Conservation (phyloP, 2,113 vertebrate genomes). For the Panurus biarmicus region DNA sequence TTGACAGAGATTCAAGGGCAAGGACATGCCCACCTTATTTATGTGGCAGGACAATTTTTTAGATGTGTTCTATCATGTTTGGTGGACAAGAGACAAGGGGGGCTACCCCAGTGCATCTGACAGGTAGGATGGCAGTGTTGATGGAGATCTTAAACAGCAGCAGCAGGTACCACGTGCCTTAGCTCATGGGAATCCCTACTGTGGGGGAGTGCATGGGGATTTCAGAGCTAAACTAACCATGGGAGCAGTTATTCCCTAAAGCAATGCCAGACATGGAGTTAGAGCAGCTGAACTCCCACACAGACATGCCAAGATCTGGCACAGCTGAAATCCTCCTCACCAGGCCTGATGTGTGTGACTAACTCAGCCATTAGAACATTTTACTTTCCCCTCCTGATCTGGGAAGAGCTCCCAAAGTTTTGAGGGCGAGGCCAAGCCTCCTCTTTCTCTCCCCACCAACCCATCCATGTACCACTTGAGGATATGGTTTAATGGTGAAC, state of each 20-base stretch:
- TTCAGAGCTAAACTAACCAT: neutral
- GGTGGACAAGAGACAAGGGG: neutral
- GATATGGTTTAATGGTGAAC: accelerated
- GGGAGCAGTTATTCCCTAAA: neutral
- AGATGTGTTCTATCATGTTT: accelerated
- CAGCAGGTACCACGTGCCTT: accelerated
- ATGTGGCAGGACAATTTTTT: accelerated
- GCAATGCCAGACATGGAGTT: neutral
- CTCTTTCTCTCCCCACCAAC: too few relatives aligned
- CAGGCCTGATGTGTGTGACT: accelerated
- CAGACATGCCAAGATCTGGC: neutral
- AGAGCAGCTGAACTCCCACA: neutral
- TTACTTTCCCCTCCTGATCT: neutral
- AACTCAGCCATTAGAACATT: neutral
- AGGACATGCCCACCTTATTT: neutral
- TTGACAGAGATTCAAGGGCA: neutral
- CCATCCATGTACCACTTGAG: neutral
- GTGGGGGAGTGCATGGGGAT: accelerated
- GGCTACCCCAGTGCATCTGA: neutral
- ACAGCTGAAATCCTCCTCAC: neutral
- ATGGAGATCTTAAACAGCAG: neutral
- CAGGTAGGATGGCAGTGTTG: neutral
- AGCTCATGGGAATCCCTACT: neutral
- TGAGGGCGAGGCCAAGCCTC: accelerated
- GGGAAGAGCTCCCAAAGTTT: neutral